Conservation (phyloP, 2,797 vertebrate genomes). For the Simalia tracyae region DNA sequence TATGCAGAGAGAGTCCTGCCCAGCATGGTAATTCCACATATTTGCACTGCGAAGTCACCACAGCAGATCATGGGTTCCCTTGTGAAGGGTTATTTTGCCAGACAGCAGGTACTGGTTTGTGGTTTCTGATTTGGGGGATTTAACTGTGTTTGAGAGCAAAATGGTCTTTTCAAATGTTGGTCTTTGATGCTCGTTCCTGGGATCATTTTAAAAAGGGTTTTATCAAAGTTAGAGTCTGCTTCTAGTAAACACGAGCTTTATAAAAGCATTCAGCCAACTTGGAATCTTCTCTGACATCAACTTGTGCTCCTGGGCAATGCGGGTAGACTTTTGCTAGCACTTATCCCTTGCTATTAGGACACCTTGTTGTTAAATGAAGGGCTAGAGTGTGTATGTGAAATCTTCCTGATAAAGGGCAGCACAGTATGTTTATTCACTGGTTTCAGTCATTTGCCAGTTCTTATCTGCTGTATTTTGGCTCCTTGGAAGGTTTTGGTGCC, state of each 20-base stretch:
- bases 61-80: constrained; percentile 97
- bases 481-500: neutral
- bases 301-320: neutral
- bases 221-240: neutral
- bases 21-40: constrained; percentile 88
- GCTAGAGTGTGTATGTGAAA: neutral
- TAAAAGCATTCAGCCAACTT: neutral
- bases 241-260: neutral
- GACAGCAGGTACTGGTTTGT: constrained; percentile 81
- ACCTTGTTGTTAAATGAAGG: neutral
- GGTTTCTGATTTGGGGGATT: neutral
- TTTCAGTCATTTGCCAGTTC: neutral
- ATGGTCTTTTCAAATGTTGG: neutral
- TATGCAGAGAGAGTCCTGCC: constrained; percentile 92
- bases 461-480: neutral
- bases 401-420: neutral
- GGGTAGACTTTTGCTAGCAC: neutral
- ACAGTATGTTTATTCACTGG: neutral
- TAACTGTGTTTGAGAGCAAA: neutral
- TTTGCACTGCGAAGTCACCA: constrained; percentile 92
- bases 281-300: neutral
- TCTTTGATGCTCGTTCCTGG: neutral
- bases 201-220: neutral
- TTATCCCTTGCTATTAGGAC: neutral
- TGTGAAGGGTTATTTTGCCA: constrained; percentile 92